A percentile compares a stretch with the other conserved stretches of the same genome.
phyloP scores from a whole-genome alignment of 2,113 vertebrate genomes.

The Chloropsis hardwickii region DNA sequence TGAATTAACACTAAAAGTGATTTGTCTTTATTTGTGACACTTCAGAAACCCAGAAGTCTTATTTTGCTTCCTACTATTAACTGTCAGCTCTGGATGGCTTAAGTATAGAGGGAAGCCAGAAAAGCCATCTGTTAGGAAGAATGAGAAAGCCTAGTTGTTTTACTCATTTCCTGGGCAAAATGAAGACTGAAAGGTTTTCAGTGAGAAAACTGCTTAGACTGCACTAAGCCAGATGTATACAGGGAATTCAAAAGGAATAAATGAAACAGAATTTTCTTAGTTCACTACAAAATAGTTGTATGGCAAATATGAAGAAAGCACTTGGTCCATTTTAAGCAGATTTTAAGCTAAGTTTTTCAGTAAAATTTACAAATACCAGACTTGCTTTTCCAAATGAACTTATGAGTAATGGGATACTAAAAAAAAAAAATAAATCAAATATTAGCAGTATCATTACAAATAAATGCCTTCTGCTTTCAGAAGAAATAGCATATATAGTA shows the following conservation, averaged over 20 bases:
- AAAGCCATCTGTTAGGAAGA: conserved; percentile 67
- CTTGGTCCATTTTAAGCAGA: not conserved
- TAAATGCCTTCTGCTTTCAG: not conserved
- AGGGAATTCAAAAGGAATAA: conserved; percentile 26
- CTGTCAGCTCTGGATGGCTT: conserved; percentile 46
- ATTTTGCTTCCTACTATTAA: conserved; percentile 54
- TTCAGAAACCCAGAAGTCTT: conserved; percentile 34
- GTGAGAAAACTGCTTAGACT: conserved; percentile 63
- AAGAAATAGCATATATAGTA: not conserved
- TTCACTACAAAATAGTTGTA: not conserved
- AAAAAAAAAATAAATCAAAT: not conserved
- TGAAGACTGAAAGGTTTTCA: conserved; percentile 65
- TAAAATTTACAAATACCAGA: not conserved
- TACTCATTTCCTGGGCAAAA: conserved; percentile 67
- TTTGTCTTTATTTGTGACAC: not conserved
- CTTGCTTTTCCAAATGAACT: not conserved
- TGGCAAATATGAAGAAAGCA: not conserved
- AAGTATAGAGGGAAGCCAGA: conserved; percentile 50
- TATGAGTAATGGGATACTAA: not conserved
- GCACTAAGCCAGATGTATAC: conserved; percentile 58
- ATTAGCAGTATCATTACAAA: not conserved
- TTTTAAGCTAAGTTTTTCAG: not conserved
- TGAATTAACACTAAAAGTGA: not conserved
- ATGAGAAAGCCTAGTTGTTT: conserved; percentile 63
- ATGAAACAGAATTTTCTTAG: conserved; percentile 14